Evolutionary conservation across 2,888 invertebrate genomes (phyloP), one percentile per base, ranked within the genome.

Genomic region (Platycheirus rosarum): DNA sequence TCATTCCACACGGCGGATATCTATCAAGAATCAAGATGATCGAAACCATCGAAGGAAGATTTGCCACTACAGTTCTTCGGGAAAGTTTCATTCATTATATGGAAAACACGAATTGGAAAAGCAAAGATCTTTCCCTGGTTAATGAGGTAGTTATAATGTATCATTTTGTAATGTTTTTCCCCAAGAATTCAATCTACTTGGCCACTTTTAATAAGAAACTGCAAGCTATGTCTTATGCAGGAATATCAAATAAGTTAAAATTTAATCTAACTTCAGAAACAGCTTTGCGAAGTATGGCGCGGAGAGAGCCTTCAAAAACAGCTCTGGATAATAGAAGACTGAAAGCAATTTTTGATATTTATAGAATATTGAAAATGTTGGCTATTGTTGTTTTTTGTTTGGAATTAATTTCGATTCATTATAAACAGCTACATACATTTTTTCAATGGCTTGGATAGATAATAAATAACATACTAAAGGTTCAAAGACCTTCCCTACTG

Each of bases 121-220:
- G 32, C 4, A 88, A 86, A 6, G 76, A 79, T 0, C 44, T 89
- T 9, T 85, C 86, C 8, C 85, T 85, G 18, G 85, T 88, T 1
- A 66, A 77, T 0, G 89, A 89, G 49, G 86, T 86, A 7, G 86
- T 89, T 14, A 86, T 85, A 35, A 62, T 84, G 2, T 85, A 86
- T 23, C 88, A 88, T 51, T 42, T 87, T 65, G 87, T 86, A 20
- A 87, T 89, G 85, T 88, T 84, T 8, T 70, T 88, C 71, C 85
- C 80, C 0, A 87, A 87, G 9, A 85, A 88, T 18, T 88, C 89
- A 0, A 77, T 87, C 0, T 68, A 86, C 0, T 85, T 85, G 62
- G 66, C 76, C 0, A 60, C 84, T 23, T 86, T 89, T 53, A 85
- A 89, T 69, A 70, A 85, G 2, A 88, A 86, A 35, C 70, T 89